phyloP scores from a whole-genome alignment of 2,113 vertebrate genomes.

The Puntigrus tetrazona region DNA sequence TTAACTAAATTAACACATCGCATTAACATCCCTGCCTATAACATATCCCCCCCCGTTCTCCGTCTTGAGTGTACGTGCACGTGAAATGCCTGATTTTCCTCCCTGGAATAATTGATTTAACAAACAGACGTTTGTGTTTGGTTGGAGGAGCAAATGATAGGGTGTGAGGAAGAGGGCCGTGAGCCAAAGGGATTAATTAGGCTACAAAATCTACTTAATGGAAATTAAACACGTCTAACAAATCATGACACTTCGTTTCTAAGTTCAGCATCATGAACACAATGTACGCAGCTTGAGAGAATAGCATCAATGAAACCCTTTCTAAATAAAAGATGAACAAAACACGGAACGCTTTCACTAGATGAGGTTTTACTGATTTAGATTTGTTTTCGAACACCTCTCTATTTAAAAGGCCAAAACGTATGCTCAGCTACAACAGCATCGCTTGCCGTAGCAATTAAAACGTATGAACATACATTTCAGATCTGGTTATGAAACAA shows the following conservation, averaged over 20 bases:
- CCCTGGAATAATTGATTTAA: slow-evolving; percentile 77
- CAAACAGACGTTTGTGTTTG: slow-evolving; percentile 77
- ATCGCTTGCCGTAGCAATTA: not conserved
- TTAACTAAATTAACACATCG: not conserved
- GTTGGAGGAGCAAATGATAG: slow-evolving; percentile 71
- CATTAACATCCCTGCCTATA: not conserved
- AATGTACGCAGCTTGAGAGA: too few relatives aligned
- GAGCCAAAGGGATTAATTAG: slow-evolving; percentile 77
- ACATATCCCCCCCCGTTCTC: not conserved
- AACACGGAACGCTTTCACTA: too few relatives aligned
- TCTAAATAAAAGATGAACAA: too few relatives aligned
- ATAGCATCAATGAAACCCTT: too few relatives aligned
- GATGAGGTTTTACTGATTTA: too few relatives aligned
- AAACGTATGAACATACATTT: not conserved
- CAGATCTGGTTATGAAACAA: not conserved
- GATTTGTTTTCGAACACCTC: too few relatives aligned
- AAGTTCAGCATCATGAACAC: slow-evolving; percentile 48
- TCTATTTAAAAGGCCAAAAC: too few relatives aligned
- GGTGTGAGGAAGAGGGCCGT: slow-evolving; percentile 67
- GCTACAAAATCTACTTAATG: slow-evolving; percentile 76
- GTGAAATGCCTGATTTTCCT: slow-evolving; percentile 56
- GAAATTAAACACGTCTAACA: slow-evolving; percentile 74
- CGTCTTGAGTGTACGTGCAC: slow-evolving; percentile 2
- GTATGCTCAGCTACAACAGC: not conserved
- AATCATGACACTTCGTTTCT: slow-evolving; percentile 65